Percentiles rank a stretch among this genome's conserved stretches.
These are phyloP conservation scores for Clarias platycephalus DNA, from an alignment of 2,797 vertebrate genomes.

Conservation along the genomic window DNA sequence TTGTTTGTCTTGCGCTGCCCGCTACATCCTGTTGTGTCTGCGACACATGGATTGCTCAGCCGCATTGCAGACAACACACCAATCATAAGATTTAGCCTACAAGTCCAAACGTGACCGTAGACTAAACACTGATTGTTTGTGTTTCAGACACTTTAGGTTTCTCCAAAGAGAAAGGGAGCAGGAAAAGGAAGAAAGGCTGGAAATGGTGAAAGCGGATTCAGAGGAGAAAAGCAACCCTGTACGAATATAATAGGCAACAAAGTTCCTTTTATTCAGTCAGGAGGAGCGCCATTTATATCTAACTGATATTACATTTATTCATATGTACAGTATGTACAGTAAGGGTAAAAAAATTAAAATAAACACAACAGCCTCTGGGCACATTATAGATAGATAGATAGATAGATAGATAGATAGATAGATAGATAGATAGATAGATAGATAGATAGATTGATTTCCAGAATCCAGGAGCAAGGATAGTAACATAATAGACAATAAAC, in stretches of 20 bases:
- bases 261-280: neutral
- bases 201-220: conserved; percentile 14
- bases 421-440: too few relatives aligned
- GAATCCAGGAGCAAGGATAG: too few relatives aligned
- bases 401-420: too few relatives aligned
- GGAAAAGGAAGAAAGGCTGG: neutral
- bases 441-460: too few relatives aligned
- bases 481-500: too few relatives aligned
- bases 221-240: neutral
- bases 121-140: conserved; percentile 37
- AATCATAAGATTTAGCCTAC: conserved; percentile 31
- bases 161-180: conserved; percentile 13
- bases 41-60: neutral
- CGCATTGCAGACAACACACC: conserved; percentile 3
- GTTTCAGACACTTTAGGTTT: neutral
- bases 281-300: too few relatives aligned
- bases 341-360: neutral
- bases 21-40: conserved; percentile 53
- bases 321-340: neutral
- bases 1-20: conserved; percentile 43
- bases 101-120: conserved; percentile 21
- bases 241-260: neutral
- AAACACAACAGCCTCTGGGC: neutral
- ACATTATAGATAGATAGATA: neutral
- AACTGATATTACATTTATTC: neutral